Evolutionary conservation across 1,140 invertebrate species (phyloP).

Genomic region (Physella acuta): DNA sequence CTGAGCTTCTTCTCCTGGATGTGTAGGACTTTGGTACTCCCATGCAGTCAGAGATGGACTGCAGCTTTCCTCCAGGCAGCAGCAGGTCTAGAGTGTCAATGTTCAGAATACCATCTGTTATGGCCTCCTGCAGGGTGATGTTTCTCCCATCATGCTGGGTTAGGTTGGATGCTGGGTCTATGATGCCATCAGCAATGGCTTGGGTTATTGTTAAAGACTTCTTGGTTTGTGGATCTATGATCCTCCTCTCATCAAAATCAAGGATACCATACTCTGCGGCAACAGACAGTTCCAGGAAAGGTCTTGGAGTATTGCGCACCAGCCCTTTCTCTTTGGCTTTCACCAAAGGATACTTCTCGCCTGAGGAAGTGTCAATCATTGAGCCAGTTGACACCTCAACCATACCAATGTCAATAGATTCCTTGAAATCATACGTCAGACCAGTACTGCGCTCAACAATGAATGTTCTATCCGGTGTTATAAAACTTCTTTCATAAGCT

Average conservation of each 20-base stretch:
- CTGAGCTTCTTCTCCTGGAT: slow-evolving; percentile 20
- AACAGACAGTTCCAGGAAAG: slow-evolving; percentile 31
- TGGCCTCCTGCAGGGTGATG: slow-evolving; percentile 72
- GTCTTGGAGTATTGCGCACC: slow-evolving; percentile 31
- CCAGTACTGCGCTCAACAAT: slow-evolving; percentile 30
- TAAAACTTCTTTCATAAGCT: slow-evolving; percentile 64
- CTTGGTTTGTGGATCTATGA: slow-evolving; percentile 31
- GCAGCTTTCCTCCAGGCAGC: slow-evolving; percentile 28
- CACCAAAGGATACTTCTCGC: slow-evolving; percentile 71
- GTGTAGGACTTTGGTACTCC: slow-evolving; percentile 25
- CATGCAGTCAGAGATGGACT: slow-evolving; percentile 28
- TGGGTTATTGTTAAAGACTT: slow-evolving; percentile 31
- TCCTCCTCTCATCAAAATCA: slow-evolving; percentile 66
- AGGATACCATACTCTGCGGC: slow-evolving; percentile 65
- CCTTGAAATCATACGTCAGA: slow-evolving; percentile 61
- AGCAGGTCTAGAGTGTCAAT: slow-evolving; percentile 63
- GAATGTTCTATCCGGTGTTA: slow-evolving; percentile 27
- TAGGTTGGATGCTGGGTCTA: slow-evolving; percentile 31
- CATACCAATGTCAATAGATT: slow-evolving; percentile 77
- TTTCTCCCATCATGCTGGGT: slow-evolving; percentile 42
- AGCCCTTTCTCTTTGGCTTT: slow-evolving; percentile 76
- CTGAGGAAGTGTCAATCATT: slow-evolving; percentile 76
- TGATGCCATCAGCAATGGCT: slow-evolving; percentile 37
- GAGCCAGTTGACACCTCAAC: slow-evolving; percentile 77
- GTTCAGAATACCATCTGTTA: slow-evolving; percentile 76